phyloP scores from a whole-genome alignment of 2,797 vertebrate species.

The Heliangelus exortis region DNA sequence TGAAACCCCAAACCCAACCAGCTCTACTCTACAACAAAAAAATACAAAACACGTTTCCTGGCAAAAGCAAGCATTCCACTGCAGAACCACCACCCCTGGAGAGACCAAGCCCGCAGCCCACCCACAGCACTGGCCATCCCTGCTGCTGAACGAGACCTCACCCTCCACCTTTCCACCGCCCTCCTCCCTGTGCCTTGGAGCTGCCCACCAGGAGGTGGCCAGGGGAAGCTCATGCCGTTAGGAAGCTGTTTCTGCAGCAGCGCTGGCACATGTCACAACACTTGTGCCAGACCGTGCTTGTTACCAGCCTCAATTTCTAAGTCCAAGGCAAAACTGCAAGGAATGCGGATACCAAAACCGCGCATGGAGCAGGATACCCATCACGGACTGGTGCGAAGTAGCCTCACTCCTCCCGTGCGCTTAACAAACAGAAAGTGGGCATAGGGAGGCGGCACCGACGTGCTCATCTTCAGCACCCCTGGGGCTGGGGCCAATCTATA shows the following conservation, averaged over 20 bases:
- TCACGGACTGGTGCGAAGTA: rapidly evolving
- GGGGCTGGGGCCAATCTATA: background rate
- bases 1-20: background rate
- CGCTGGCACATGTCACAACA: rapidly evolving
- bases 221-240: background rate
- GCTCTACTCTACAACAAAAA: background rate
- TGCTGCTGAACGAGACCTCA: rapidly evolving
- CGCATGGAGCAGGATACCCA: rapidly evolving
- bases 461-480: rapidly evolving
- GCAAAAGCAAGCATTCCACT: background rate
- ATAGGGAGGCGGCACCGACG: rapidly evolving
- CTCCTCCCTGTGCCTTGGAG: background rate
- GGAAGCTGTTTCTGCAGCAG: background rate
- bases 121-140: background rate
- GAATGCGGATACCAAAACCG: rapidly evolving
- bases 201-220: background rate
- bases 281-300: background rate
- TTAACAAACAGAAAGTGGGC: too few species aligned
- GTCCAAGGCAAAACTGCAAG: background rate
- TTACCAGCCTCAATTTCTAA: rapidly evolving
- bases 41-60: background rate
- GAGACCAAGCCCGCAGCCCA: background rate
- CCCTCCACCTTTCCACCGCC: rapidly evolving
- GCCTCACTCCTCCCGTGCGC: rapidly evolving
- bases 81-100: background rate